A percentile compares a stretch with the other conserved stretches of the same genome.
Conservation (phyloP, 2,113 vertebrate species). For the Toxostoma redivivum region DNA sequence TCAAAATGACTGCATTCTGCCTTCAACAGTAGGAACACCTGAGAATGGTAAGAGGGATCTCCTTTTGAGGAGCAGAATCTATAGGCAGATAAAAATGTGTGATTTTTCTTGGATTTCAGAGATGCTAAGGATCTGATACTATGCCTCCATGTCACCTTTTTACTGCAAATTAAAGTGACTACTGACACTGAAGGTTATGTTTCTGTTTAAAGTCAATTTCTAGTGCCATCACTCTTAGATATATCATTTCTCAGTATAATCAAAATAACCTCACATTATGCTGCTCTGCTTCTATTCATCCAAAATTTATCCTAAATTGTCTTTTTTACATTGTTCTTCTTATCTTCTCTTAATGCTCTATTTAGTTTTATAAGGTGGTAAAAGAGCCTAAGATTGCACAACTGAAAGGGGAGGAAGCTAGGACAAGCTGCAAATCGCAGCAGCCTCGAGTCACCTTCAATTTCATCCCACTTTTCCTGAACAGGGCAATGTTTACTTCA, state of each 20-base stretch:
- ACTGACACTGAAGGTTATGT: neutral
- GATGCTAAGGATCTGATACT: neutral
- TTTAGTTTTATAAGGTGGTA: neutral
- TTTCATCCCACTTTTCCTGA: neutral
- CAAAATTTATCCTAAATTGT: neutral
- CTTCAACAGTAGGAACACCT: conserved; percentile 69
- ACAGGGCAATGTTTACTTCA: neutral
- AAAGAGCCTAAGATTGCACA: neutral
- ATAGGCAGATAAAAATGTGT: neutral
- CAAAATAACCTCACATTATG: neutral
- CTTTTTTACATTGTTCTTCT: neutral
- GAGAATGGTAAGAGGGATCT: conserved; percentile 65
- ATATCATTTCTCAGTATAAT: neutral
- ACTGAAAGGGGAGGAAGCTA: neutral
- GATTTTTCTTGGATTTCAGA: neutral
- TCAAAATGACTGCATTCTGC: conserved; percentile 69
- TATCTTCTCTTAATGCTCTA: neutral
- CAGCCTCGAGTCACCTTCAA: neutral
- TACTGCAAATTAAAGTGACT: neutral
- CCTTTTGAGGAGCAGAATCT: neutral
- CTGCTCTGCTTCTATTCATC: conserved; percentile 6
- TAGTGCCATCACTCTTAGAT: neutral
- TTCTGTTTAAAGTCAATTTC: neutral
- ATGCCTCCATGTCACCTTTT: neutral
- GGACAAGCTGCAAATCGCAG: neutral